Evolutionary conservation across 1,140 invertebrate species (phyloP).

Genomic region (Papilio glaucus): DNA sequence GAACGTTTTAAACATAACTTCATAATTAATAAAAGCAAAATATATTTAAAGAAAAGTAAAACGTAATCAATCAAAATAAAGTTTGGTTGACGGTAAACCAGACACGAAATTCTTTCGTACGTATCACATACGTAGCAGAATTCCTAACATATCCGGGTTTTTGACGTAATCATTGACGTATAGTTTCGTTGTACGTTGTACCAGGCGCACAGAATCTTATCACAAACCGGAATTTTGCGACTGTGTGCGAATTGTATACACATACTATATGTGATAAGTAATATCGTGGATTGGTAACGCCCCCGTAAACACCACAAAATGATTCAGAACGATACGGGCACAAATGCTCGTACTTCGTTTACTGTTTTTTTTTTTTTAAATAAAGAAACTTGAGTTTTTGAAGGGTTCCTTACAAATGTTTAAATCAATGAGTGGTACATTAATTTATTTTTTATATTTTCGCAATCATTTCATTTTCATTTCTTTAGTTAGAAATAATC

Average conservation of each 20-base stretch:
- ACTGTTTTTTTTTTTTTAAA: neutral
- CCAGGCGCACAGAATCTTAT: conserved; percentile 65
- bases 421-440: neutral
- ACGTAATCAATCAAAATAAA: conserved; percentile 13
- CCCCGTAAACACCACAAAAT: conserved; percentile 70
- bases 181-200: conserved; percentile 54
- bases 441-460: neutral
- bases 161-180: conserved; percentile 12
- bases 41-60: neutral
- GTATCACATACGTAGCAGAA: neutral
- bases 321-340: conserved; percentile 46
- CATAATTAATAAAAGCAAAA: neutral
- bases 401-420: conserved; percentile 1
- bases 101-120: conserved; percentile 7
- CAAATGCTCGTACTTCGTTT: neutral
- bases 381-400: neutral
- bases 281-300: conserved; percentile 67
- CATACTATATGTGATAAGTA: conserved; percentile 42
- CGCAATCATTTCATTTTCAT: neutral
- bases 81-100: neutral
- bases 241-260: conserved; percentile 54
- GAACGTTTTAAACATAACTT: neutral
- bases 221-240: conserved; percentile 38
- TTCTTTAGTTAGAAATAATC: too few species aligned
- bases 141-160: conserved; percentile 24